These are phyloP conservation scores for Suricata suricatta DNA, from an alignment of 2,113 vertebrate species.

Conservation along the genomic window DNA sequence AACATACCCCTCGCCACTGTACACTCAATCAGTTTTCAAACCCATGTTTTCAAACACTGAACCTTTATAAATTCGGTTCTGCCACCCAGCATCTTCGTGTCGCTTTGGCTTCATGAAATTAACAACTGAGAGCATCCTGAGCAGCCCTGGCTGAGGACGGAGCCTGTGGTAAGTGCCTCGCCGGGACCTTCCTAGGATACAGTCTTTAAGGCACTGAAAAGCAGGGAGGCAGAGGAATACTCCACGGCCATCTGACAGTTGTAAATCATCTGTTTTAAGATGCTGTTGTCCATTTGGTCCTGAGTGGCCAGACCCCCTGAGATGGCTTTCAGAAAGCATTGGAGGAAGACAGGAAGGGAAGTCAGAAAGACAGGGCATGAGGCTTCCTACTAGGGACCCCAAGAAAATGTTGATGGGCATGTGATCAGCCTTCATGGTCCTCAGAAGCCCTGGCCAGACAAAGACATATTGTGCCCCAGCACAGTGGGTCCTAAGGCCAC, in stretches of 20 bases:
- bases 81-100: neutral
- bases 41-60: neutral
- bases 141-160: neutral
- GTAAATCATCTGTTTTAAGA: neutral
- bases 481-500: conserved; percentile 75
- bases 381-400: conserved; percentile 80
- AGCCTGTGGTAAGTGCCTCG: neutral
- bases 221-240: neutral
- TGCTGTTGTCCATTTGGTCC: neutral
- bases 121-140: neutral
- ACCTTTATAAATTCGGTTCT: neutral
- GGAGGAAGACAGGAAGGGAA: neutral
- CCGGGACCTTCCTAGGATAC: neutral
- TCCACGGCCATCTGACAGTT: neutral
- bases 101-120: neutral
- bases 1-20: neutral
- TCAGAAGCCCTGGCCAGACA: conserved; percentile 76
- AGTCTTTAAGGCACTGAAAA: neutral
- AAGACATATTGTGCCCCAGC: conserved; percentile 78
- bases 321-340: neutral
- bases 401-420: conserved; percentile 82
- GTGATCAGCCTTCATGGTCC: conserved; percentile 69
- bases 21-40: neutral
- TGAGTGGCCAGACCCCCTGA: neutral
- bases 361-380: conserved; percentile 68